Conservation (phyloP, 1,140 invertebrate species). For the Dryas iulia region DNA sequence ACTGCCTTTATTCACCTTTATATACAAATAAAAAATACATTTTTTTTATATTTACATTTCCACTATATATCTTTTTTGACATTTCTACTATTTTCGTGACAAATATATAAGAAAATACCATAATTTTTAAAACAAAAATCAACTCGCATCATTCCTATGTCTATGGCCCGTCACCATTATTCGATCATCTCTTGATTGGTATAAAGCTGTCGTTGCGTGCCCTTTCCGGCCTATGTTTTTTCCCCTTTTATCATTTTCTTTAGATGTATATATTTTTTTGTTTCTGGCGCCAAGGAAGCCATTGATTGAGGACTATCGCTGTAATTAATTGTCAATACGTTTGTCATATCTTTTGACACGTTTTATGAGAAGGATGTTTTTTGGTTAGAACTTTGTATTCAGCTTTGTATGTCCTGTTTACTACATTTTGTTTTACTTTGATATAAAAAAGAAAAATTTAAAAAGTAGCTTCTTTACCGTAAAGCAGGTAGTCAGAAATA, state of each 20-base stretch:
- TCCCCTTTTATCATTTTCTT: constrained; percentile 30
- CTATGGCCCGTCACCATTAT: constrained; percentile 33
- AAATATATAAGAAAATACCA: too few species aligned
- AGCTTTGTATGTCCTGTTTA: too few species aligned
- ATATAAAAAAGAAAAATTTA: too few species aligned
- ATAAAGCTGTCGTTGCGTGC: constrained; percentile 39
- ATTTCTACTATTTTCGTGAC: too few species aligned
- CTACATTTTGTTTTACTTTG: too few species aligned
- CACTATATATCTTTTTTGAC: too few species aligned
- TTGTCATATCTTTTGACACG: constrained; percentile 31
- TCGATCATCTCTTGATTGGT: constrained; percentile 47
- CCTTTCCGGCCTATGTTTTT: constrained; percentile 40
- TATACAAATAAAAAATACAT: too few species aligned
- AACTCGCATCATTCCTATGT: background rate
- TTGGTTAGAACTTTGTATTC: background rate
- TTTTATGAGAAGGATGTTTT: background rate
- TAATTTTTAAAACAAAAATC: background rate
- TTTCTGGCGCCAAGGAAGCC: constrained; percentile 29
- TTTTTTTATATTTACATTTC: too few species aligned
- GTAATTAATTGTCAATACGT: constrained; percentile 32
- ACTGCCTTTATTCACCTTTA: too few species aligned
- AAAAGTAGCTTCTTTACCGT: too few species aligned
- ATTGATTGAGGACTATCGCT: constrained; percentile 29
- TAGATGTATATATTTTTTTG: constrained; percentile 30
- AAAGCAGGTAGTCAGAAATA: too few species aligned